These are phyloP conservation scores for Pseudomyrmex sp. DNA, from an alignment of 1,140 invertebrate genomes.

Conservation along the genomic window DNA sequence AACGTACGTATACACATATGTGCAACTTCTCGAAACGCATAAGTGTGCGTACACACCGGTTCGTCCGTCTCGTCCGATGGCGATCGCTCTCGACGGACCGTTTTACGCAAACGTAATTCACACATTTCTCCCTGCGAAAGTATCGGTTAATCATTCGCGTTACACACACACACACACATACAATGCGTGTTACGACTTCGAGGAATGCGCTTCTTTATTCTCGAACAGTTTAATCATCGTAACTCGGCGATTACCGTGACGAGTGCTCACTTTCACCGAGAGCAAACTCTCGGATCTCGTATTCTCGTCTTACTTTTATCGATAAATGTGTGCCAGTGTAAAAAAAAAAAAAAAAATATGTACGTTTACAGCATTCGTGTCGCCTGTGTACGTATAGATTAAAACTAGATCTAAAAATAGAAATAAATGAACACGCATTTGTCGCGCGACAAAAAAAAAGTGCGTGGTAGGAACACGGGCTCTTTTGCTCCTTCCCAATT, in stretches of 20 bases:
- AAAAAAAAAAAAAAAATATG: no score
- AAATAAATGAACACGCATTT: no score
- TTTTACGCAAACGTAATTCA: neutral
- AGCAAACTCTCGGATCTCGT: no score
- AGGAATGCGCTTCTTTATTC: neutral
- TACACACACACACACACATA: neutral
- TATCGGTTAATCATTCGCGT: neutral
- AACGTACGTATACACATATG: no score
- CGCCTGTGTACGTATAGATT: no score
- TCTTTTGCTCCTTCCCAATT: neutral
- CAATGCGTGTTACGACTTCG: neutral
- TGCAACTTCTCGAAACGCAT: no score
- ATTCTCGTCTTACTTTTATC: no score
- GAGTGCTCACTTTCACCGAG: neutral
- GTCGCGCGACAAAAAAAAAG: no score
- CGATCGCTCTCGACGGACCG: neutral
- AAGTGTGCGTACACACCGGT: no score
- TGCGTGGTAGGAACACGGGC: neutral
- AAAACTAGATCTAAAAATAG: no score
- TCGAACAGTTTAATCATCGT: neutral
- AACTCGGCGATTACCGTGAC: neutral
- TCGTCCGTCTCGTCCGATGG: neutral
- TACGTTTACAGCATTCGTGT: no score
- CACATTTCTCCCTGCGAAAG: neutral
- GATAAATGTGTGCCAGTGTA: no score